phyloP scores from a whole-genome alignment of 2,888 invertebrate genomes.

The Drosophila barbarae region DNA sequence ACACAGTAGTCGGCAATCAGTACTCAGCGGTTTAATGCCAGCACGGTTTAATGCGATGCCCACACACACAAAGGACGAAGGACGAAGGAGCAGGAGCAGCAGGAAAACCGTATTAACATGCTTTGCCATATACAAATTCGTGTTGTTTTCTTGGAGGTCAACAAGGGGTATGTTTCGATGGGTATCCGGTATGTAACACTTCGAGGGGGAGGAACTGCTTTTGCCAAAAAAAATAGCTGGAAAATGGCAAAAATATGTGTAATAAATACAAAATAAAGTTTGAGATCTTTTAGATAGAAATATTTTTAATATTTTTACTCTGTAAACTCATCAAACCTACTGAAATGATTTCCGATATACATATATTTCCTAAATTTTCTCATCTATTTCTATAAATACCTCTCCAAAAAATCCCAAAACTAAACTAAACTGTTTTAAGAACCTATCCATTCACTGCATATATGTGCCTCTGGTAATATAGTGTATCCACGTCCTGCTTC shows the following conservation, averaged over 20 bases:
- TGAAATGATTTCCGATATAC: too few relatives aligned
- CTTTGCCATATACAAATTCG: slow-evolving; percentile 35
- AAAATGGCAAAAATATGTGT: background rate
- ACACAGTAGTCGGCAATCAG: slow-evolving; percentile 14
- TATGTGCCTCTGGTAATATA: background rate
- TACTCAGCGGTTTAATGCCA: slow-evolving; percentile 50
- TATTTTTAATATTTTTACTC: too few relatives aligned
- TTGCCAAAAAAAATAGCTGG: background rate
- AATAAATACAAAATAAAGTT: too few relatives aligned
- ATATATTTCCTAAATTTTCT: too few relatives aligned
- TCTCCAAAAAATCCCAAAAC: background rate
- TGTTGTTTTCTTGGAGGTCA: slow-evolving; percentile 20
- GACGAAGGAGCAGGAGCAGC: slow-evolving; percentile 1
- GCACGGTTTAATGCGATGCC: slow-evolving; percentile 43
- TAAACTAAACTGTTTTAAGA: too few relatives aligned
- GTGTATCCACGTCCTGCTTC: background rate
- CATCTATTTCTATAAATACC: too few relatives aligned
- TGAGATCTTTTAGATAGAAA: too few relatives aligned
- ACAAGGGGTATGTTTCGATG: background rate
- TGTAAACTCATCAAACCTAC: too few relatives aligned
- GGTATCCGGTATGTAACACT: slow-evolving; percentile 1
- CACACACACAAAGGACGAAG: background rate
- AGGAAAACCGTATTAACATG: slow-evolving; percentile 48
- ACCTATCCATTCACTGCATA: background rate
- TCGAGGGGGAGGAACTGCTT: background rate